Evolutionary conservation across 2,113 vertebrate genomes (phyloP).

Genomic region (Apus apus): DNA sequence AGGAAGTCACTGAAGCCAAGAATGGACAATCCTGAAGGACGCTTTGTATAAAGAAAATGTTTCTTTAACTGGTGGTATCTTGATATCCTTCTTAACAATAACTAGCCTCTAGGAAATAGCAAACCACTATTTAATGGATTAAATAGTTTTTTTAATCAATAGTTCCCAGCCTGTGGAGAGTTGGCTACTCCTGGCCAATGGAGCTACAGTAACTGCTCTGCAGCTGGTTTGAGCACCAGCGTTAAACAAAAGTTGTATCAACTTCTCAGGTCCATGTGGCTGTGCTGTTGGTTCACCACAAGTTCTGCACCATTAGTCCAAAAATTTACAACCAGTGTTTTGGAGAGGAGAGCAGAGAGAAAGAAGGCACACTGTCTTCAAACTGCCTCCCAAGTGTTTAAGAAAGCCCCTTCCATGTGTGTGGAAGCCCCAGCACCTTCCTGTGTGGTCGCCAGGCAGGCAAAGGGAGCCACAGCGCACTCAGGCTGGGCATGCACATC

Average conservation of each 20-base stretch:
- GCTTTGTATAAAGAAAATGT: neutral
- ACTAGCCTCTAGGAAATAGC: neutral
- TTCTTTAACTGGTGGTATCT: neutral
- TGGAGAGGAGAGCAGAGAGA: too few species aligned
- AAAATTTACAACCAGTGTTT: neutral
- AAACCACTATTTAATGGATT: neutral
- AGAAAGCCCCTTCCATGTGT: neutral
- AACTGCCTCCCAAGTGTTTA: neutral
- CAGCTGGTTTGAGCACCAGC: neutral
- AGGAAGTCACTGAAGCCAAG: neutral
- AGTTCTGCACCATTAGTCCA: neutral
- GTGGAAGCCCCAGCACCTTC: too few species aligned
- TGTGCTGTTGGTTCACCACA: neutral
- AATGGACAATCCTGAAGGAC: neutral
- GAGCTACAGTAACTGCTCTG: neutral
- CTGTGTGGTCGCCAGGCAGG: too few species aligned
- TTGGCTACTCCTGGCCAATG: neutral
- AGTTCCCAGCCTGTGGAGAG: neutral
- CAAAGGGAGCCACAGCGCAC: accelerated
- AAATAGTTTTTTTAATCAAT: neutral
- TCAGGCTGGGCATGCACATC: neutral
- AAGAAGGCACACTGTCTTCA: neutral
- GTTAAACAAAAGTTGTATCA: neutral
- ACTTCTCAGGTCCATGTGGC: neutral
- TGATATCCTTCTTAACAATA: neutral